phyloP scores from a whole-genome alignment of 2,888 invertebrate species.

The Microctonus aethiopoides region DNA sequence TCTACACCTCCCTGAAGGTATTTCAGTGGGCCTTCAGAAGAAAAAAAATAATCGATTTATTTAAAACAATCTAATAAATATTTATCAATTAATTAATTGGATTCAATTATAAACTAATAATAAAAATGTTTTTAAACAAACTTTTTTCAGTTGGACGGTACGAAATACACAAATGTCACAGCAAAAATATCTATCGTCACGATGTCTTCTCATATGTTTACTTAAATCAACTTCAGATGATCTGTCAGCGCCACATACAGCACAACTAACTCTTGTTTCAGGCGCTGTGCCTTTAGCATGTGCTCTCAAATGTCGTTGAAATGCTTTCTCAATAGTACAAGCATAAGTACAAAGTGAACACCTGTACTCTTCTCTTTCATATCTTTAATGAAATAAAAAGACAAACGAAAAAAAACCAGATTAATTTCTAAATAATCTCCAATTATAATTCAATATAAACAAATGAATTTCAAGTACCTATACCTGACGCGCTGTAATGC shows the following conservation, averaged over 20 bases:
- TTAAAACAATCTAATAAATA: too few relatives aligned
- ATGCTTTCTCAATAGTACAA: constrained; percentile 71
- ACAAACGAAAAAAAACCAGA: neutral
- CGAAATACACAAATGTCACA: constrained; percentile 71
- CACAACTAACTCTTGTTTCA: constrained; percentile 68
- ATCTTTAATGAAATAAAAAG: constrained; percentile 57
- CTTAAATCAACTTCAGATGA: constrained; percentile 69
- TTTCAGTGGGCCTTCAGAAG: too few relatives aligned
- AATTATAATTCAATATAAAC: neutral
- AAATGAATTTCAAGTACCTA: constrained; percentile 57
- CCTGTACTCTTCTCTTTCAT: constrained; percentile 70
- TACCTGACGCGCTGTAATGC: constrained; percentile 68
- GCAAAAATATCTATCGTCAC: constrained; percentile 68
- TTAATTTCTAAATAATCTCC: neutral
- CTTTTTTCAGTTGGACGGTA: constrained; percentile 71
- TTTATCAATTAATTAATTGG: too few relatives aligned
- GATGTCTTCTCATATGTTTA: constrained; percentile 70
- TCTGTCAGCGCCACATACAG: constrained; percentile 70
- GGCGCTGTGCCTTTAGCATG: constrained; percentile 66
- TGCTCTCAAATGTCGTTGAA: constrained; percentile 69
- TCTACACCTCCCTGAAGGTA: too few relatives aligned
- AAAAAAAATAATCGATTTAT: too few relatives aligned
- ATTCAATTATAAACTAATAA: neutral
- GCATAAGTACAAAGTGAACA: constrained; percentile 70
- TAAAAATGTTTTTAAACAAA: constrained; percentile 43